phyloP scores from a whole-genome alignment of 2,888 invertebrate species.

The Lottia scabra region DNA sequence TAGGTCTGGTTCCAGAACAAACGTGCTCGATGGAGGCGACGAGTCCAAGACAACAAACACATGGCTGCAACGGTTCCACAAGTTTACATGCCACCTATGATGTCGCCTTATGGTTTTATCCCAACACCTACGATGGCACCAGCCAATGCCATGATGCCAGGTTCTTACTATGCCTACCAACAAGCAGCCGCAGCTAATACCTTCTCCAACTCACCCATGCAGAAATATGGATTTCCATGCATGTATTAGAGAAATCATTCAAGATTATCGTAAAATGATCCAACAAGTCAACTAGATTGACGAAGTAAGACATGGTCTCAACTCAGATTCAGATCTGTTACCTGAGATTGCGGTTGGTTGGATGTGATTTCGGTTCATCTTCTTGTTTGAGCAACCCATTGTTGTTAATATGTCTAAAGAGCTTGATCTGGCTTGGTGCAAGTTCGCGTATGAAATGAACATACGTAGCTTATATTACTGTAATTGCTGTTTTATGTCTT shows the following conservation, averaged over 20 bases:
- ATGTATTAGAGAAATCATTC: neutral
- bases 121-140: conserved; percentile 5
- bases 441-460: too few relatives aligned
- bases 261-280: too few relatives aligned
- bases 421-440: too few relatives aligned
- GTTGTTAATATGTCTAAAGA: too few relatives aligned
- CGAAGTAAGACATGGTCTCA: too few relatives aligned
- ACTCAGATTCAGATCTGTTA: too few relatives aligned
- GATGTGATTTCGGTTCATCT: too few relatives aligned
- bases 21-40: conserved; percentile 17
- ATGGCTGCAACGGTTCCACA: neutral
- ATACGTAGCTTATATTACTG: too few relatives aligned
- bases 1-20: conserved; percentile 21
- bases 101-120: conserved; percentile 11
- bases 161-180: conserved; percentile 8
- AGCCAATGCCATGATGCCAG: conserved; percentile 11
- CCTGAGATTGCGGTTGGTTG: too few relatives aligned
- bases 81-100: conserved; percentile 3
- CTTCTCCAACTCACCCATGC: neutral
- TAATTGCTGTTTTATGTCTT: too few relatives aligned
- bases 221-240: neutral
- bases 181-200: neutral
- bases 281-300: too few relatives aligned
- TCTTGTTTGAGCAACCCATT: too few relatives aligned
- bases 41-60: conserved; percentile 11